phyloP scores from a whole-genome alignment of 2,113 vertebrate genomes.

The Callorhinus ursinus region DNA sequence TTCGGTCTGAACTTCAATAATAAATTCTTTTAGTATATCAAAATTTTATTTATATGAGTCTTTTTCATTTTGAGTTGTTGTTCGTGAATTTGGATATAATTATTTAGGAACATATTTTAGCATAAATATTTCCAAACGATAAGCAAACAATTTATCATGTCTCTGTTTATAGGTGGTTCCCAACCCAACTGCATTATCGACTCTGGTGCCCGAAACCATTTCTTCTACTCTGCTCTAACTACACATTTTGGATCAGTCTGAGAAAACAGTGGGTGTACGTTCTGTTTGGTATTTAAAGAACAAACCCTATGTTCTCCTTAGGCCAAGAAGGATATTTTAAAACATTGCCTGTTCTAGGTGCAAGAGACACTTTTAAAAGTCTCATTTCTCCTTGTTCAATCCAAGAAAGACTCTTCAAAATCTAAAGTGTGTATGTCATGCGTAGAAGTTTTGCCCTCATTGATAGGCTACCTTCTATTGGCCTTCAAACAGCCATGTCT shows the following conservation, averaged over 20 bases:
- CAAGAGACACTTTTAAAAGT: neutral
- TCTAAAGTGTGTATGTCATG: neutral
- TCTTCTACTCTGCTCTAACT: neutral
- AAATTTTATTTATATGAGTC: slow-evolving; percentile 14
- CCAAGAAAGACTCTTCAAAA: neutral
- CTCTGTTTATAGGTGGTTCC: neutral
- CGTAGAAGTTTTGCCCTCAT: neutral
- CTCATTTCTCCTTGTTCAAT: neutral
- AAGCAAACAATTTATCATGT: neutral
- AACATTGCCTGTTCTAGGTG: neutral
- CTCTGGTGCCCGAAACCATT: neutral
- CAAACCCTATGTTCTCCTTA: neutral
- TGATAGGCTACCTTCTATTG: too few relatives aligned
- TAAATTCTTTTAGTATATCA: neutral
- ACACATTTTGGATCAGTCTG: neutral
- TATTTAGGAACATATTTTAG: slow-evolving; percentile 5
- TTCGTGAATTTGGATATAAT: slow-evolving; percentile 37
- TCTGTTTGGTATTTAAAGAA: neutral
- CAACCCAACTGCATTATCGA: neutral
- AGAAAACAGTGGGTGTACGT: neutral
- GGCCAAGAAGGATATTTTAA: neutral
- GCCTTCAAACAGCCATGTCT: neutral
- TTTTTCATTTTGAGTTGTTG: neutral
- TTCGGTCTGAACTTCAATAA: neutral
- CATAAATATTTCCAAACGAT: neutral